Evolutionary conservation across 2,113 vertebrate genomes (phyloP), one percentile per base, ranked within the genome.

Genomic region (Saiga tatarica): DNA sequence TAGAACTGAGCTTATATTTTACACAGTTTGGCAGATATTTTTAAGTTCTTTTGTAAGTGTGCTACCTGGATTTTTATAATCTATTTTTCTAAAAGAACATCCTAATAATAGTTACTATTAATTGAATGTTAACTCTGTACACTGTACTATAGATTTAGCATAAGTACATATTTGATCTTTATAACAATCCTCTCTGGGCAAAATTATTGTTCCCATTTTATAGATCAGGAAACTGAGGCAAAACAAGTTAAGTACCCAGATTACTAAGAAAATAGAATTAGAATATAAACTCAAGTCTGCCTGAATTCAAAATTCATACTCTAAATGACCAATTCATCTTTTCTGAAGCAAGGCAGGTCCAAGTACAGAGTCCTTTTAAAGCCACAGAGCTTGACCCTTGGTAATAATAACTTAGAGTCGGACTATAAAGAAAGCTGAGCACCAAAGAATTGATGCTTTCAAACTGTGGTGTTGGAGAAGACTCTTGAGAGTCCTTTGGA

Each of bases 61-160:
- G n/a, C 42, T 39, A 53, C 74, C 33, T 78, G 26, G 53, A 53
- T 33, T 95, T 95, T 82, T 60, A 60, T 85, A 50, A 85, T 76
- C 79, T 90, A 19, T 84, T 95, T 84, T 78, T 62, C 64, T 60
- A 91, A 78, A 86, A 28, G 21, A 85, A 85, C 55, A 76, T 53
- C 42, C 28, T 78, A 85, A 60, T 53, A 26, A 90, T 76, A 59
- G 79, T 52, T 62, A 53, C 42, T 62, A 52, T 85, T 60, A 89
- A 95, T 50, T 6, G 25, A 62, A 76, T 28, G 33, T 36, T 42
- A 67, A 85, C n/a, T 60, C 42, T 74, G 39, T 39, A 36, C 9
- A 60, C 79, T 78, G 2, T 42, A 28, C n/a, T 85, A 55, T 91
- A 52, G 39, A 91, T 86, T 89, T 91, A 45, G 90, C 28, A 15